Evolutionary conservation across 2,888 invertebrate species (phyloP).

Genomic region (Tachina fera): DNA sequence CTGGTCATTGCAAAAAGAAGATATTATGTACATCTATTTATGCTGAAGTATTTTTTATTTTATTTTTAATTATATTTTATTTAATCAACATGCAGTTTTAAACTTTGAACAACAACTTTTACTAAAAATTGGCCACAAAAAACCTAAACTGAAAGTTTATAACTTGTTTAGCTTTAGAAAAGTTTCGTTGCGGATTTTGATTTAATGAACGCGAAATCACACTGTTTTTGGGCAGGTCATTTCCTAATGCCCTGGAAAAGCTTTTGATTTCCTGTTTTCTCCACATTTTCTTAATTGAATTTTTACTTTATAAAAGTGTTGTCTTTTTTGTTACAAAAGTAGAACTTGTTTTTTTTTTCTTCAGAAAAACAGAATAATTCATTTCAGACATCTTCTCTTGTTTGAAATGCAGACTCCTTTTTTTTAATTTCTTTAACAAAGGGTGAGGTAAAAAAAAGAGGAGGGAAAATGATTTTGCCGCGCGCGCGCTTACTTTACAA

Average conservation of each 20-base stretch:
- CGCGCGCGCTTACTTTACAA: constrained; percentile 70
- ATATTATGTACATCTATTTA: too few species aligned
- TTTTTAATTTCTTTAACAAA: constrained; percentile 12
- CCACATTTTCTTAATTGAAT: neutral
- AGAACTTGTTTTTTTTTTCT: constrained; percentile 59
- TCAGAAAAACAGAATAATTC: constrained; percentile 14
- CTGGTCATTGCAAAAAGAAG: too few species aligned
- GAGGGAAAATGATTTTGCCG: constrained; percentile 69
- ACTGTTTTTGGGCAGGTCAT: constrained; percentile 50
- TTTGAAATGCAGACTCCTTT: constrained; percentile 55
- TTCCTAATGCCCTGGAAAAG: constrained; percentile 52
- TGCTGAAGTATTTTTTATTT: too few species aligned
- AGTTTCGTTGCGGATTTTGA: too few species aligned
- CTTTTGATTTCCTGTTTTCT: constrained; percentile 26
- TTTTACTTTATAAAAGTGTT: neutral
- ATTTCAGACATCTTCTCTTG: constrained; percentile 40
- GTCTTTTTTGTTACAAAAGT: neutral
- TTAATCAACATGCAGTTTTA: too few species aligned
- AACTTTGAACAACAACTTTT: too few species aligned
- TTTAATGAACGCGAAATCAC: neutral
- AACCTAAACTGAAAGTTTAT: too few species aligned
- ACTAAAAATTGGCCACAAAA: too few species aligned
- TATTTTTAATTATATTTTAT: too few species aligned
- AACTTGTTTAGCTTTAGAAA: too few species aligned
- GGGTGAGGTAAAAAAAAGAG: constrained; percentile 42